phyloP scores from a whole-genome alignment of 2,113 vertebrate species.

The cattle (Bos taurus) region DNA sequence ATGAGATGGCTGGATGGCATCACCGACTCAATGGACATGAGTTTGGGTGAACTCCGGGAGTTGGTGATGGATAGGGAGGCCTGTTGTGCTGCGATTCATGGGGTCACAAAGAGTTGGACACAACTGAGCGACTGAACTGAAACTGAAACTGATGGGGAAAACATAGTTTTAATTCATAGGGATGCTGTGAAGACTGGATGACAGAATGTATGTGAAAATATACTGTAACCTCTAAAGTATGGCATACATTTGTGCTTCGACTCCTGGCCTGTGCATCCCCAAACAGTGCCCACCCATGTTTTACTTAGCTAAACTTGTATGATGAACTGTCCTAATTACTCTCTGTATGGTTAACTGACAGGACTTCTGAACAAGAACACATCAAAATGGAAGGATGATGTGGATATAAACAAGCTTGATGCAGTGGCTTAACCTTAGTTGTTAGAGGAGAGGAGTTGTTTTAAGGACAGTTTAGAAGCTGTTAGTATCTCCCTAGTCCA shows the following conservation, averaged over 20 bases:
- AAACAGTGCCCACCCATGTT: not conserved
- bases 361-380: not conserved
- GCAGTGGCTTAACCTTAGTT: not conserved
- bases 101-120: too few species aligned
- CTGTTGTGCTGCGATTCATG: too few species aligned
- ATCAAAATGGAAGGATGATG: not conserved
- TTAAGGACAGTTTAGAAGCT: not conserved
- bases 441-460: not conserved
- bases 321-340: not conserved
- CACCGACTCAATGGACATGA: too few species aligned
- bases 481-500: not conserved
- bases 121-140: rapidly evolving
- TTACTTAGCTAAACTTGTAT: not conserved
- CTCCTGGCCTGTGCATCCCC: not conserved
- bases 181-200: not conserved
- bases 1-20: too few species aligned
- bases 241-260: not conserved
- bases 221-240: not conserved
- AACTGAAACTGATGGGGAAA: not conserved
- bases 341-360: not conserved
- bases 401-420: not conserved
- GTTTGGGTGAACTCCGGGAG: too few species aligned
- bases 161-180: not conserved
- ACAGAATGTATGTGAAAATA: not conserved
- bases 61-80: too few species aligned